phyloP scores from a whole-genome alignment of 2,797 vertebrate species.

The Pitangus sulphuratus region DNA sequence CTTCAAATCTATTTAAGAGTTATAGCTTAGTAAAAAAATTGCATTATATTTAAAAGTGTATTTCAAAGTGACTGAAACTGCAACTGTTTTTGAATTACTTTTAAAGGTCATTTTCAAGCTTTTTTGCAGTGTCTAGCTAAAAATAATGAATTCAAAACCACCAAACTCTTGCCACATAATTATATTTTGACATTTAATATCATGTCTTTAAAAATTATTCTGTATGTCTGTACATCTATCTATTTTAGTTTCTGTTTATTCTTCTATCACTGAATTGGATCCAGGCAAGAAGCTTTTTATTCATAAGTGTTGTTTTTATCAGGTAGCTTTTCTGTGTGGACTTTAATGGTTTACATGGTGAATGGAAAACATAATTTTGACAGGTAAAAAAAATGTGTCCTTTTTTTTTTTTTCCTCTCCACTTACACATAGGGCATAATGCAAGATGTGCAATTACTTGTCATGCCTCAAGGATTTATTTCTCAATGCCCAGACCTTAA shows the following conservation, averaged over 20 bases:
- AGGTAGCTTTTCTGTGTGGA: background rate
- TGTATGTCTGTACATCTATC: background rate
- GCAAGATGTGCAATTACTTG: slow-evolving; percentile 95
- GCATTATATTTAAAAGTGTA: slow-evolving; percentile 15
- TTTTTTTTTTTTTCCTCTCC: slow-evolving; percentile 1
- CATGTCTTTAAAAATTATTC: slow-evolving; percentile 50
- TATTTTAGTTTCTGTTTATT: slow-evolving; percentile 27
- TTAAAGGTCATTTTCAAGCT: slow-evolving; percentile 69
- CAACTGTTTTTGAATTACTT: slow-evolving; percentile 50
- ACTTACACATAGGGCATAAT: slow-evolving; percentile 86
- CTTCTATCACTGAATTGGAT: background rate
- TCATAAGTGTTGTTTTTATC: slow-evolving; percentile 14
- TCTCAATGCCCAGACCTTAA: slow-evolving; percentile 97
- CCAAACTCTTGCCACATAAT: slow-evolving; percentile 44
- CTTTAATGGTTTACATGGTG: slow-evolving; percentile 30
- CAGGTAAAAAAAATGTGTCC: slow-evolving; percentile 50
- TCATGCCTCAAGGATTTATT: slow-evolving; percentile 98
- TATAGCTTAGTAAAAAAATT: slow-evolving; percentile 22
- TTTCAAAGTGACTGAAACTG: slow-evolving; percentile 42
- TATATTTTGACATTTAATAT: slow-evolving; percentile 70
- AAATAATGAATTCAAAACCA: slow-evolving; percentile 61
- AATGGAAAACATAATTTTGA: slow-evolving; percentile 41
- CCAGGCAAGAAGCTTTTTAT: background rate
- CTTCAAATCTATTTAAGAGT: background rate
- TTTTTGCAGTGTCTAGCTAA: slow-evolving; percentile 54